Evolutionary conservation across 92 coral and sea anemone genomes (phyloP).

Genomic region (Porites divaricata): DNA sequence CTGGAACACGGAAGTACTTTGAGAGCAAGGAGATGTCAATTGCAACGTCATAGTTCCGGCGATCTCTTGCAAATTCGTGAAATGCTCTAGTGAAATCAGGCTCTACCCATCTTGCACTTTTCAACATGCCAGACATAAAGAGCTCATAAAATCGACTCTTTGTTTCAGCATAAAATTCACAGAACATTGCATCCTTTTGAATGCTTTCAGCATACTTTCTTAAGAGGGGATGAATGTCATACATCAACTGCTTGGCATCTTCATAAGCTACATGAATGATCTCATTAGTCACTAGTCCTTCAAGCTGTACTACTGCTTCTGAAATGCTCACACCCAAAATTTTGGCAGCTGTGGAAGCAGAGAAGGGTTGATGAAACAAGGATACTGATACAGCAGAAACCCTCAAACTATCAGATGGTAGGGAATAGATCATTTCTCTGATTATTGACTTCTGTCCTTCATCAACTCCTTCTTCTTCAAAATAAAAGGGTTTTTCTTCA

Average conservation of each 20-base stretch:
- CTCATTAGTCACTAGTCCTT: slow-evolving; percentile 43
- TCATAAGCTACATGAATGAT: slow-evolving; percentile 38
- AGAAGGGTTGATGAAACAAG: slow-evolving; percentile 64
- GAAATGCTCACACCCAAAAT: slow-evolving; percentile 31
- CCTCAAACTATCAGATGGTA: slow-evolving; percentile 57
- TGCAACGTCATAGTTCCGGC: slow-evolving; percentile 69
- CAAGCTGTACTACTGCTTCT: slow-evolving; percentile 55
- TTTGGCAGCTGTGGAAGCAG: slow-evolving; percentile 62
- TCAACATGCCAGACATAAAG: slow-evolving; percentile 52
- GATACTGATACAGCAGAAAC: slow-evolving; percentile 70
- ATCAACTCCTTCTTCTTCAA: too few species aligned
- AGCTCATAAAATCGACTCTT: slow-evolving; percentile 55
- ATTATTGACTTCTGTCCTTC: too few species aligned
- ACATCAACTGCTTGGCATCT: slow-evolving; percentile 50
- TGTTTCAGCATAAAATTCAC: slow-evolving; percentile 38
- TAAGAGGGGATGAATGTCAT: slow-evolving; percentile 73
- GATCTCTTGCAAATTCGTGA: slow-evolving; percentile 36
- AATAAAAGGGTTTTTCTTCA: too few species aligned
- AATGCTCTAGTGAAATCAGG: slow-evolving; percentile 56
- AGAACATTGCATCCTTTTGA: slow-evolving; percentile 19
- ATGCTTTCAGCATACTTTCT: slow-evolving; percentile 57
- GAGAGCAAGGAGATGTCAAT: slow-evolving; percentile 65
- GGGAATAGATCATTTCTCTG: slow-evolving; percentile 54
- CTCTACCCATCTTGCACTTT: slow-evolving; percentile 52
- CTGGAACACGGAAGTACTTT: slow-evolving; percentile 49